Conservation (phyloP, 2,113 vertebrate genomes). For the Microtus pennsylvanicus region DNA sequence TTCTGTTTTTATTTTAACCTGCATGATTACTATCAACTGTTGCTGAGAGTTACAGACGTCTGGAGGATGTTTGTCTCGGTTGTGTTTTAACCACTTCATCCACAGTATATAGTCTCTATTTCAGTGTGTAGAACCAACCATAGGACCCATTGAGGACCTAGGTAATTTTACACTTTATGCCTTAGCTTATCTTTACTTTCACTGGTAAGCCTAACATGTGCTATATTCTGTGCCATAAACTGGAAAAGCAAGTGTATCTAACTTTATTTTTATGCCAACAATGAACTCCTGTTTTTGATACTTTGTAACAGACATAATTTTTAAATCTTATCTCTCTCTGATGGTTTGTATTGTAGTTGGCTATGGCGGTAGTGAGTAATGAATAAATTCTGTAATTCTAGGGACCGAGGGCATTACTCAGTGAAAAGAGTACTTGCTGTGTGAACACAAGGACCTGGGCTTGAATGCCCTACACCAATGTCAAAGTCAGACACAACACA, state of each 20-base stretch:
- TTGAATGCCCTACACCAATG: neutral
- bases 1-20: neutral
- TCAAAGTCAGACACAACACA: neutral
- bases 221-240: neutral
- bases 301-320: neutral
- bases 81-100: neutral
- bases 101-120: neutral
- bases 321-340: neutral
- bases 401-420: neutral
- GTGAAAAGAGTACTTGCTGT: neutral
- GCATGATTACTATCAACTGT: neutral
- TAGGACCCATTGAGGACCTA: neutral
- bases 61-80: neutral
- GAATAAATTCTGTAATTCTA: neutral
- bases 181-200: neutral
- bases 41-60: neutral
- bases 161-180: neutral
- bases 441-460: no score
- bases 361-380: neutral
- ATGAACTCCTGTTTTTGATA: neutral
- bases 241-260: neutral
- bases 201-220: neutral
- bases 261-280: conserved; percentile 18
- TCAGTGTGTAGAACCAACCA: neutral
- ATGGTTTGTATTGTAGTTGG: neutral